phyloP scores from a whole-genome alignment of 2,888 invertebrate species.

The Drosophila demipolita region DNA sequence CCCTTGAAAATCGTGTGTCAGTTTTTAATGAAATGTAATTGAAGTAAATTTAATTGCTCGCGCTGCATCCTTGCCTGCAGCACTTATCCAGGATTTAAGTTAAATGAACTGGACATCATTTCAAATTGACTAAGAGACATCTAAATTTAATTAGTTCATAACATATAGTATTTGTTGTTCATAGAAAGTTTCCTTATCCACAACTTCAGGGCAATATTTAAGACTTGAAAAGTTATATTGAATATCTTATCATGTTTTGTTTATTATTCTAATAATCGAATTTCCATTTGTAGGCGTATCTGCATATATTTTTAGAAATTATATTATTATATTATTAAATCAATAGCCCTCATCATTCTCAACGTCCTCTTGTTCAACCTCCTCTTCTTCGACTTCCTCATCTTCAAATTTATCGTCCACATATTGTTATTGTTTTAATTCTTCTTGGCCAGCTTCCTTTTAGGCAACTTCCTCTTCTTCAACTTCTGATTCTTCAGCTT shows the following conservation, averaged over 20 bases:
- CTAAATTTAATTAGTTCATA: not conserved
- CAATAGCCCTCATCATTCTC: not conserved
- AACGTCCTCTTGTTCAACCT: not conserved
- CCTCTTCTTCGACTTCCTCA: not conserved
- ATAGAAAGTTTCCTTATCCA: not conserved
- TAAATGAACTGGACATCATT: slow-evolving; percentile 29
- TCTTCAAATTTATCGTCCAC: not conserved
- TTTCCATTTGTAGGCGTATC: not conserved
- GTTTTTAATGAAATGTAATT: slow-evolving; percentile 73
- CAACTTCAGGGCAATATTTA: not conserved
- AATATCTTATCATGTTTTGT: not conserved
- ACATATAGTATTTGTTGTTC: not conserved
- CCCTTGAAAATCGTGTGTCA: slow-evolving; percentile 60
- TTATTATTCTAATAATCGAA: not conserved
- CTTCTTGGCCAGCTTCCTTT: not conserved
- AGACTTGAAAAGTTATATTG: not conserved
- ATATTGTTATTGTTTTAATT: not conserved
- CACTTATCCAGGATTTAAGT: slow-evolving; percentile 10
- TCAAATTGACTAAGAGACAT: not conserved
- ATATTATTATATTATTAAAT: not conserved
- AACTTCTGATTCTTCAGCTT: too few species aligned
- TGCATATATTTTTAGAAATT: not conserved
- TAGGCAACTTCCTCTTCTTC: not conserved
- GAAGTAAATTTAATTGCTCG: slow-evolving; percentile 63
- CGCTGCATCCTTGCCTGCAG: slow-evolving; percentile 37